Evolutionary conservation across 2,113 vertebrate species (phyloP).

Genomic region (Salvelinus alpinus): DNA sequence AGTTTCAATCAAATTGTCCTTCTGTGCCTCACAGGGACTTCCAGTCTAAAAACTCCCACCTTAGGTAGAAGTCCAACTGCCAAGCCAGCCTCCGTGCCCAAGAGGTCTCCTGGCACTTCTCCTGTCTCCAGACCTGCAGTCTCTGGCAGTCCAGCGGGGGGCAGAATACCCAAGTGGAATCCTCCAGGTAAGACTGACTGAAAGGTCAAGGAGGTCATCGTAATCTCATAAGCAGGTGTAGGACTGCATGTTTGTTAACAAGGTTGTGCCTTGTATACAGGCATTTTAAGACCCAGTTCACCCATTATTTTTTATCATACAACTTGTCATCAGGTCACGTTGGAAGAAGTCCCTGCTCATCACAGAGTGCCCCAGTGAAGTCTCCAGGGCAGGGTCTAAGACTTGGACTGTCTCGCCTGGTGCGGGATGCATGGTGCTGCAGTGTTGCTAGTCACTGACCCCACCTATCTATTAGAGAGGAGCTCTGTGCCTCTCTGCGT

Average conservation of each 20-base stretch:
- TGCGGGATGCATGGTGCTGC: slow-evolving; percentile 50
- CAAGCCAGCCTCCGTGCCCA: slow-evolving; percentile 29
- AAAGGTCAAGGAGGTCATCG: neutral
- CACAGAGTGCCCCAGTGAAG: slow-evolving; percentile 57
- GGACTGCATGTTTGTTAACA: neutral
- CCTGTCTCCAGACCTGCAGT: slow-evolving; percentile 40
- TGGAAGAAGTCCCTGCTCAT: slow-evolving; percentile 65
- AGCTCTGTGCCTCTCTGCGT: neutral
- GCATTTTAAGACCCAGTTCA: neutral
- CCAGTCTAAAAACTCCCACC: slow-evolving; percentile 1
- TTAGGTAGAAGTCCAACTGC: slow-evolving; percentile 43
- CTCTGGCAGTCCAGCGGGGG: slow-evolving; percentile 65
- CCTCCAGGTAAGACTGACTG: slow-evolving; percentile 81
- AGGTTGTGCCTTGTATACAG: slow-evolving; percentile 23
- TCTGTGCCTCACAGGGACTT: slow-evolving; percentile 12
- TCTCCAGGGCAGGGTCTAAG: slow-evolving; percentile 86
- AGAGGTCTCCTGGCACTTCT: slow-evolving; percentile 29
- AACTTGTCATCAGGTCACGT: slow-evolving; percentile 68
- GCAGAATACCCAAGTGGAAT: slow-evolving; percentile 80
- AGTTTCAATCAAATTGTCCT: neutral
- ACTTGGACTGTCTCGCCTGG: slow-evolving; percentile 87
- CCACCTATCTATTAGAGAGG: neutral
- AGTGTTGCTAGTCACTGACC: slow-evolving; percentile 67
- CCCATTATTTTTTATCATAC: neutral
- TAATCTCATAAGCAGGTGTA: neutral